Evolutionary conservation across 2,797 vertebrate genomes (phyloP), one percentile per base, ranked within the genome.

Genomic region (Tolypeutes matacus): DNA sequence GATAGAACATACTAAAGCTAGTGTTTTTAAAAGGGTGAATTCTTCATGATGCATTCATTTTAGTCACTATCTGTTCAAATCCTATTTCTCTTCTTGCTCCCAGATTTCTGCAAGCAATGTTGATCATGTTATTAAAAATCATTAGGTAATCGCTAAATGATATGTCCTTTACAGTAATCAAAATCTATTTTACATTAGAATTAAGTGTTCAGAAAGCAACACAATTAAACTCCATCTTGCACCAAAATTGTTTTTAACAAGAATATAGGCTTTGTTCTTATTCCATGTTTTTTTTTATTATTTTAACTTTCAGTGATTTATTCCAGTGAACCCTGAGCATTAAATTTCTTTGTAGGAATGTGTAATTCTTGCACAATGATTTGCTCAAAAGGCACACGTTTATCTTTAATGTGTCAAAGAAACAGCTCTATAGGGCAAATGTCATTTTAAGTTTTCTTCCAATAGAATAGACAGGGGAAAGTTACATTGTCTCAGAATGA

Each of bases 371-470:
- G 14, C 7, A 70, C 7, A 5, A 34, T 51, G 21, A 77, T 64
- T 91, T 75, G 62, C 76, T 69, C 51, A 15, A 46, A 70, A 75
- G 14, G 14, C 0, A 65, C 0, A 3, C 1, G 72, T 87, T 75
- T 76, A 34, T 2, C 36, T 70, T 65, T 62, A 73, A 15, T 42
- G 11, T 20, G 7, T 95, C 14, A 92, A 92, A 77, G 13, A 93
- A 93, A 56, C 34, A 81, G 18, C 51, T 56, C 39, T 23, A 7
- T 58, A 86, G 21, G 29, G 20, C 69, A 93, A 70, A 31, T 46
- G 4, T 84, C 49, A 83, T 58, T 75, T 96, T 69, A 39, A n/a
- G 5, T 73, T 84, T 92, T 36, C 42, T 85, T 88, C 9, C 91
- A 62, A 29, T 65, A 9, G 34, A 58, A 64, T 1, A 64, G 20